Evolutionary conservation across 2,797 vertebrate genomes (phyloP).

Genomic region (Peromyscus eremicus): DNA sequence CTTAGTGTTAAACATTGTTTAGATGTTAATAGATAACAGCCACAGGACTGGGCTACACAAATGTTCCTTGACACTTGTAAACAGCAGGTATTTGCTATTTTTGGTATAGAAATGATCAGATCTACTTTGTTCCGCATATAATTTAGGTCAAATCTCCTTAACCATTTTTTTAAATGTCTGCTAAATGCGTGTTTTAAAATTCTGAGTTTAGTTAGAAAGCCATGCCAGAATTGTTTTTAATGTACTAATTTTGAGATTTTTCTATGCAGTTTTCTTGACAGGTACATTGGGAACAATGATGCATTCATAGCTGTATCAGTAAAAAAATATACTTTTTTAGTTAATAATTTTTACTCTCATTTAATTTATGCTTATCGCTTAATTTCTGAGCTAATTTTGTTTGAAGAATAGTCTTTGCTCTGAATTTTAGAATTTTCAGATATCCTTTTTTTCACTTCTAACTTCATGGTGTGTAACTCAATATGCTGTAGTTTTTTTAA

Average conservation of each 20-base stretch:
- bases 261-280: neutral
- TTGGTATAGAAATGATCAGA: neutral
- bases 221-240: neutral
- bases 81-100: neutral
- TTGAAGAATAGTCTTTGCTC: neutral
- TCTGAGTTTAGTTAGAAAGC: constrained; percentile 10
- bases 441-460: neutral
- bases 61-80: neutral
- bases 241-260: neutral
- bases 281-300: neutral
- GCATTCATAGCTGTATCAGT: neutral
- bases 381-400: neutral
- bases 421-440: neutral
- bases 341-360: constrained; percentile 1
- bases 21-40: neutral
- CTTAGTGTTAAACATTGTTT: neutral
- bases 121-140: neutral
- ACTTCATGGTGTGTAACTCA: neutral
- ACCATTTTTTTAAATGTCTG: neutral
- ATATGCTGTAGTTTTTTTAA: neutral
- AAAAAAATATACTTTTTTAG: neutral
- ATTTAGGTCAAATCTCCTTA: neutral
- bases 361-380: neutral
- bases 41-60: neutral
- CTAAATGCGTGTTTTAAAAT: neutral